phyloP scores from a whole-genome alignment of 2,888 invertebrate genomes.

The Tridacna gigas region DNA sequence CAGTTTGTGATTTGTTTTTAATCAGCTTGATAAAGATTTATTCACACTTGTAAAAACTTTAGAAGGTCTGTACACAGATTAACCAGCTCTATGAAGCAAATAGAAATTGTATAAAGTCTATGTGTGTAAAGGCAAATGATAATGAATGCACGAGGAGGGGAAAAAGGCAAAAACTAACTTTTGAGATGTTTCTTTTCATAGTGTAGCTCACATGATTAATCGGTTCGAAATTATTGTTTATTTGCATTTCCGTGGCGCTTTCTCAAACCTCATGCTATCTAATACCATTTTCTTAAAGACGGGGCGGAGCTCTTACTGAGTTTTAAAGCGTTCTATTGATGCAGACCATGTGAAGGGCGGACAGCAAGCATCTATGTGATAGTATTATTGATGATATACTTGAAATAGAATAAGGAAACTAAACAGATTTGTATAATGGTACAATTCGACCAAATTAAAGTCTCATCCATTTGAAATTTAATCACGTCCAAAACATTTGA shows the following conservation, averaged over 20 bases:
- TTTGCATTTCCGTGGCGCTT: slow-evolving; percentile 5
- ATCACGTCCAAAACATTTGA: slow-evolving; percentile 14
- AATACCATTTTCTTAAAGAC: not conserved
- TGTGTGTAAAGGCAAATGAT: no score
- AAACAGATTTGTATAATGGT: not conserved
- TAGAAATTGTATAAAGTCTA: no score
- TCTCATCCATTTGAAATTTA: slow-evolving; percentile 22
- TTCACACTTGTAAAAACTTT: no score
- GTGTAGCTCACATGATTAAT: slow-evolving; percentile 4
- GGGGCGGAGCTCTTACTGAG: slow-evolving; percentile 8
- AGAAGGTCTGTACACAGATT: no score
- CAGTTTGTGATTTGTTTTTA: no score
- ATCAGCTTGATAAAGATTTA: no score
- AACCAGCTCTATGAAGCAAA: no score
- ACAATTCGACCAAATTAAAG: slow-evolving; percentile 13
- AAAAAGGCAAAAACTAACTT: no score
- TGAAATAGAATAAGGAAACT: not conserved
- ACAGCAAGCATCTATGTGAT: slow-evolving; percentile 31
- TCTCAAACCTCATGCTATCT: not conserved
- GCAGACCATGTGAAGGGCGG: slow-evolving; percentile 29
- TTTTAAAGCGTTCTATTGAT: slow-evolving; percentile 20
- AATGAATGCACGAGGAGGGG: no score
- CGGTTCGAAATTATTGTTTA: slow-evolving; percentile 26
- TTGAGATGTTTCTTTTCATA: no score
- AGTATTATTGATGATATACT: slow-evolving; percentile 33